These are phyloP conservation scores for Cyaniris semiargus DNA, from an alignment of 2,888 invertebrate genomes.

Conservation along the genomic window DNA sequence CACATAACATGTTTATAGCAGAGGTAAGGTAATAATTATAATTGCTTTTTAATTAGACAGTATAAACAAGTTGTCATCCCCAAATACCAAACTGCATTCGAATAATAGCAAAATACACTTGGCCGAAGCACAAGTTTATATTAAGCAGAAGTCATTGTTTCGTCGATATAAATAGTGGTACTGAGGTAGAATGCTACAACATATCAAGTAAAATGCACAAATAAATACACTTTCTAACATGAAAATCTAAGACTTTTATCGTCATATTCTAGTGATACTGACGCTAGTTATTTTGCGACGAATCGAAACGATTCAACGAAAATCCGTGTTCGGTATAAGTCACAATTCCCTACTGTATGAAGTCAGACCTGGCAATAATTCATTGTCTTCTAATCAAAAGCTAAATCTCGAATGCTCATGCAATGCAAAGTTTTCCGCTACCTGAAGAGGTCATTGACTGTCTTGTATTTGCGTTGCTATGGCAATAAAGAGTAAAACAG, in stretches of 20 bases:
- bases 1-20: no score
- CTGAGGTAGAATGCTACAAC: neutral
- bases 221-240: neutral
- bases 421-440: slow-evolving; percentile 3
- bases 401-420: neutral
- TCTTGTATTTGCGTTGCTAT: slow-evolving; percentile 19
- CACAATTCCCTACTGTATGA: neutral
- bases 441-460: slow-evolving; percentile 3
- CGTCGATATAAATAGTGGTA: slow-evolving; percentile 21
- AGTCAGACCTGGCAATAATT: neutral
- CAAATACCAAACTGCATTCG: slow-evolving; percentile 24
- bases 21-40: neutral
- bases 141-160: slow-evolving; percentile 29
- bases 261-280: neutral
- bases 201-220: neutral
- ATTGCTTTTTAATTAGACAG: slow-evolving; percentile 18
- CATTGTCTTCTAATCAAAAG: neutral
- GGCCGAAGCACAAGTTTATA: slow-evolving; percentile 26
- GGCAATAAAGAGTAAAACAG: neutral
- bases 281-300: neutral
- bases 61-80: slow-evolving; percentile 31
- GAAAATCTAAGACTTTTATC: neutral
- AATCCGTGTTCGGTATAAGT: neutral
- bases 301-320: neutral
- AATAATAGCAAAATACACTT: slow-evolving; percentile 22